These are phyloP conservation scores for Chaetodon trifasciatus DNA, from an alignment of 2,797 vertebrate species.

Conservation along the genomic window DNA sequence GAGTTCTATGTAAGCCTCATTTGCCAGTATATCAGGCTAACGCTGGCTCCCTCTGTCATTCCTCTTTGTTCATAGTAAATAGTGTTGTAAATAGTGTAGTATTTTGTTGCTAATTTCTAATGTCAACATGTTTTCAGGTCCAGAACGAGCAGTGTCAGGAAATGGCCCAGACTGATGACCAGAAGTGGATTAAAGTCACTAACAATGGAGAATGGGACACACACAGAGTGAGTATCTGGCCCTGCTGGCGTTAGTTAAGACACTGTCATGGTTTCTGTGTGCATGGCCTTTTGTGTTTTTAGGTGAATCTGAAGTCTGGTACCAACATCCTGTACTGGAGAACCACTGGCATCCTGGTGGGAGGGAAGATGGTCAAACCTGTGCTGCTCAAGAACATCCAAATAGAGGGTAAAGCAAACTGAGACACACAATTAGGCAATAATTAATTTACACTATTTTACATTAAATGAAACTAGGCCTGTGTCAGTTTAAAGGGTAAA, in stretches of 20 bases:
- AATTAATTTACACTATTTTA: no score
- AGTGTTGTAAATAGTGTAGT: no score
- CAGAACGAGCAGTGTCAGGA: slow-evolving; percentile 99
- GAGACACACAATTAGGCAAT: accelerated
- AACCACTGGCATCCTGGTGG: slow-evolving; percentile 95
- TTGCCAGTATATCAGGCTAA: no score
- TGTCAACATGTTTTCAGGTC: slow-evolving; percentile 84
- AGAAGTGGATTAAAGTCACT: slow-evolving; percentile 96
- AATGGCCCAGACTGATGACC: slow-evolving; percentile 89
- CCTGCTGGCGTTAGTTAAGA: neutral
- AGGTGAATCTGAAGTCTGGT: slow-evolving; percentile 95
- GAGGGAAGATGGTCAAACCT: slow-evolving; percentile 93
- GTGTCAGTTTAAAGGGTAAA: neutral
- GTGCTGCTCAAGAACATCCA: slow-evolving; percentile 95
- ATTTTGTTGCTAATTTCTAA: neutral
- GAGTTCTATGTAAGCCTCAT: slow-evolving; percentile 94
- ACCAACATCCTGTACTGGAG: slow-evolving; percentile 98
- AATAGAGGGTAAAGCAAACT: slow-evolving; percentile 89
- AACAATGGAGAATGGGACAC: slow-evolving; percentile 92
- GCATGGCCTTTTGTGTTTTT: slow-evolving; percentile 3
- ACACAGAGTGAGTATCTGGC: slow-evolving; percentile 86
- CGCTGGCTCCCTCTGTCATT: no score
- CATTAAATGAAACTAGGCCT: no score
- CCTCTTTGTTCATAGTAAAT: no score
- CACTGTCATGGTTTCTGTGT: neutral